phyloP scores from a whole-genome alignment of 2,888 invertebrate genomes.

The Galeruca laticollis region DNA sequence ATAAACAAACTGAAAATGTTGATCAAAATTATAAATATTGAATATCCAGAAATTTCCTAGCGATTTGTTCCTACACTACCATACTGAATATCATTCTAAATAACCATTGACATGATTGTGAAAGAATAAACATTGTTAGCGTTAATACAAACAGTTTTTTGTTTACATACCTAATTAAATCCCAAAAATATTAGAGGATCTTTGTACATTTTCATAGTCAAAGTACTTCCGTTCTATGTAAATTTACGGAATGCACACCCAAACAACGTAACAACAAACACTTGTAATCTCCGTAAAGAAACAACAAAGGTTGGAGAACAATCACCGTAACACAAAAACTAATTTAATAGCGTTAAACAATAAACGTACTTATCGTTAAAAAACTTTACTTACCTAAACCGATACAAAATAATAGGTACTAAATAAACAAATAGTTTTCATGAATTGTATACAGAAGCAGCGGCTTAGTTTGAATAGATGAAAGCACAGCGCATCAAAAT shows the following conservation, averaged over 20 bases:
- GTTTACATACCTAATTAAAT: neutral
- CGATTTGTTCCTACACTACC: too few relatives aligned
- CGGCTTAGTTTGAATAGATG: too few relatives aligned
- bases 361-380: neutral
- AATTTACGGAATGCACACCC: conserved; percentile 1
- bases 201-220: neutral
- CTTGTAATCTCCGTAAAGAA: conserved; percentile 22
- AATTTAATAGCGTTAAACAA: neutral
- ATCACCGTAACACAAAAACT: neutral
- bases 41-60: too few relatives aligned
- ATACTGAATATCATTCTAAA: too few relatives aligned
- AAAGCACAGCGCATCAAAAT: too few relatives aligned
- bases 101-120: too few relatives aligned
- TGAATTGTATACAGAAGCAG: too few relatives aligned
- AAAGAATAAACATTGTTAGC: neutral
- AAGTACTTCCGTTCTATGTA: conserved; percentile 11
- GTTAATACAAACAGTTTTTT: neutral
- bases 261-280: conserved; percentile 23
- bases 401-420: neutral
- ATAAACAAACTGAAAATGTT: too few relatives aligned
- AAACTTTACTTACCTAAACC: neutral
- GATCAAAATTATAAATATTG: too few relatives aligned
- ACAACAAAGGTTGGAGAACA: conserved; percentile 1
- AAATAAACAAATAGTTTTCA: too few relatives aligned
- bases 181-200: neutral